Percentiles rank a stretch among this genome's conserved stretches.
Conservation (phyloP, 37 sponge, comb jelly and placozoan species). For the Diacarnus erythraeanus region DNA sequence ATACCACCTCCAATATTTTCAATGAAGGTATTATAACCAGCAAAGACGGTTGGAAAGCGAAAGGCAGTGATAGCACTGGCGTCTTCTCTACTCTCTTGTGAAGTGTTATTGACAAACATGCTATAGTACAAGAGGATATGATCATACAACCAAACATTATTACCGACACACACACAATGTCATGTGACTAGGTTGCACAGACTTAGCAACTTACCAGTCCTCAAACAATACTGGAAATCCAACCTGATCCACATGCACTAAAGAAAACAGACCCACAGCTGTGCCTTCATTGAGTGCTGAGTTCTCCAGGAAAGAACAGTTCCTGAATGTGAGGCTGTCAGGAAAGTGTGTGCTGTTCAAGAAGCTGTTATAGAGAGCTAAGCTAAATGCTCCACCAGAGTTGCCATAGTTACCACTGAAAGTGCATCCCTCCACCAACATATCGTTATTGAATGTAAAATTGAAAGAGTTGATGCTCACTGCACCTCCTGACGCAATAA, state of each 20-base stretch:
- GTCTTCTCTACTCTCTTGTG: slow-evolving; percentile 34
- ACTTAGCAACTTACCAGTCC: slow-evolving; percentile 71
- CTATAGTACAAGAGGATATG: slow-evolving; percentile 11
- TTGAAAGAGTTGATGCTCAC: slow-evolving; percentile 66
- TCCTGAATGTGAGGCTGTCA: slow-evolving; percentile 51
- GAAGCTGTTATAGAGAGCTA: slow-evolving; percentile 68
- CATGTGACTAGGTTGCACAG: no score
- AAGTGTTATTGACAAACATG: slow-evolving; percentile 62
- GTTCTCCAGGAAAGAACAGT: slow-evolving; percentile 51
- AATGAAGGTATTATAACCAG: slow-evolving; percentile 49
- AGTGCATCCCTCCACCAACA: slow-evolving; percentile 29
- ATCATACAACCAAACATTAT: neutral
- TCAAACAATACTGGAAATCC: slow-evolving; percentile 67
- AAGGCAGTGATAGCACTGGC: slow-evolving; percentile 82
- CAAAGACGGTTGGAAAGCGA: slow-evolving; percentile 66
- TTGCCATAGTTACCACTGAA: slow-evolving; percentile 59
- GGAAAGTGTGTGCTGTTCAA: slow-evolving; percentile 15
- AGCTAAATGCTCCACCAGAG: slow-evolving; percentile 76
- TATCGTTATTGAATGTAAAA: slow-evolving; percentile 47
- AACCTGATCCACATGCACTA: slow-evolving; percentile 77
- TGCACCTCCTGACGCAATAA: slow-evolving; percentile 67
- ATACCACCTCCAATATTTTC: slow-evolving; percentile 73
- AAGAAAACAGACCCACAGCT: slow-evolving; percentile 78
- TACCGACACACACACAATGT: no score
- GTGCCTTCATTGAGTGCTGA: slow-evolving; percentile 73